Evolutionary conservation across 2,888 invertebrate species (phyloP), one percentile per base, ranked within the genome.

Genomic region (Caenorhabditis plicata): DNA sequence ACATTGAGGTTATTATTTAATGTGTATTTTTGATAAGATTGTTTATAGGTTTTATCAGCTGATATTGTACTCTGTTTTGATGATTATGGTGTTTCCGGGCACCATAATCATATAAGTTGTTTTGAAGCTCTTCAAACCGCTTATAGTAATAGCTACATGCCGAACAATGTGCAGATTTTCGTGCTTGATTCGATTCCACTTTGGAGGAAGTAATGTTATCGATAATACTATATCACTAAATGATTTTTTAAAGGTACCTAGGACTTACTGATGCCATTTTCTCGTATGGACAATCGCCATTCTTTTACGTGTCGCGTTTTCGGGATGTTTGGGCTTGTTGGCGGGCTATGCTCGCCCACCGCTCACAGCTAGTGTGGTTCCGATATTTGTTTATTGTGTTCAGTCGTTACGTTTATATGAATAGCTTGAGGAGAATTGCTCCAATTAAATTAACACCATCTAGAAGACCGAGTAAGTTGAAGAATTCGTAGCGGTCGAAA

Each of bases 311-410:
- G 13, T 73, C 80, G 2, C 63, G 72, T 33, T 74, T 76, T 48
- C 55, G 58, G 11, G 68, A 64, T 33, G 61, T 71, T 39, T 42
- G 51, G 9, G 56, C 67, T 31, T 61, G 67, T 13, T 74, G 68
- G 66, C 22, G 36, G 35, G 75, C 77, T 7, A 79, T 79, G 78
- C 33, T 50, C 13, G 51, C 68, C 5, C 77, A 96, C 82, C 84
- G 85, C 69, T 91, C 92, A n/a, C 96, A 98, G 82, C 87, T 91
- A 84, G 87, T 91, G 32, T 98, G 96, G 96, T 96, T 91, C 83
- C 87, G 96, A 50, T 87, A 87, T 80, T 85, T 96, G 3, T 96
- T 93, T 81, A 87, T 95, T 74, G 43, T 68, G 13, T 75, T 77
- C 51, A 68, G 69, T 43, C 62, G 77, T 45, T 68, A 65, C 52